Evolutionary conservation across 2,797 vertebrate genomes (phyloP).

Genomic region (Parotocinclus haroldoi): DNA sequence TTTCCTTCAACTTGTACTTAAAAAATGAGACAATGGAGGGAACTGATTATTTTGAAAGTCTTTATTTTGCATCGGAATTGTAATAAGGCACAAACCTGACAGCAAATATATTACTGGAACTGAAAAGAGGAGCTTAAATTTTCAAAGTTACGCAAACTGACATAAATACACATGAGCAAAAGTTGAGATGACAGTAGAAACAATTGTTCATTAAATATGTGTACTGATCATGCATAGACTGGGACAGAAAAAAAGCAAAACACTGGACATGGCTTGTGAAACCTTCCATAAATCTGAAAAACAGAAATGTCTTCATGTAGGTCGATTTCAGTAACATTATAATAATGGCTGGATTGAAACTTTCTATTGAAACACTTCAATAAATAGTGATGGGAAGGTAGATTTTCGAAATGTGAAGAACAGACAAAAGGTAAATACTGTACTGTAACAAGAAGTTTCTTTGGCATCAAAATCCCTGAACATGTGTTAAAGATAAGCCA

Average conservation of each 20-base stretch:
- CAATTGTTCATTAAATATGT: conserved; percentile 16
- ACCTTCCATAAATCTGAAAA: too few relatives aligned
- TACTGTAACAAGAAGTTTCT: conserved; percentile 39
- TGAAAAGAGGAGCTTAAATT: conserved; percentile 41
- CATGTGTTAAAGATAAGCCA: conserved; percentile 21
- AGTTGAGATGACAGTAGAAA: conserved; percentile 33
- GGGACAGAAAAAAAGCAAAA: conserved; percentile 13
- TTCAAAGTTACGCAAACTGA: conserved; percentile 49
- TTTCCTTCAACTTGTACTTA: too few relatives aligned
- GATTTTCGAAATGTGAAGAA: conserved; percentile 23
- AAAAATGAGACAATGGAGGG: too few relatives aligned
- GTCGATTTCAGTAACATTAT: background rate
- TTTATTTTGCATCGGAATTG: conserved; percentile 51
- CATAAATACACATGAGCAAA: conserved; percentile 50
- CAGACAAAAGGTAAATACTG: conserved; percentile 27
- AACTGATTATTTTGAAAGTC: conserved; percentile 27
- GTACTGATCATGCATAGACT: conserved; percentile 7
- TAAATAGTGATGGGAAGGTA: conserved; percentile 25
- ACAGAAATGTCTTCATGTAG: too few relatives aligned
- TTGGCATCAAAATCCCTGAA: conserved; percentile 57
- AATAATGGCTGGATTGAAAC: background rate
- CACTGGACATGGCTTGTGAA: too few relatives aligned
- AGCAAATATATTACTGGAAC: conserved; percentile 56
- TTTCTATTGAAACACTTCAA: background rate
- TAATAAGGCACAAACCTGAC: conserved; percentile 52